These are phyloP conservation scores for Geotrypetes seraphini DNA, from an alignment of 2,797 vertebrate genomes.

Conservation along the genomic window DNA sequence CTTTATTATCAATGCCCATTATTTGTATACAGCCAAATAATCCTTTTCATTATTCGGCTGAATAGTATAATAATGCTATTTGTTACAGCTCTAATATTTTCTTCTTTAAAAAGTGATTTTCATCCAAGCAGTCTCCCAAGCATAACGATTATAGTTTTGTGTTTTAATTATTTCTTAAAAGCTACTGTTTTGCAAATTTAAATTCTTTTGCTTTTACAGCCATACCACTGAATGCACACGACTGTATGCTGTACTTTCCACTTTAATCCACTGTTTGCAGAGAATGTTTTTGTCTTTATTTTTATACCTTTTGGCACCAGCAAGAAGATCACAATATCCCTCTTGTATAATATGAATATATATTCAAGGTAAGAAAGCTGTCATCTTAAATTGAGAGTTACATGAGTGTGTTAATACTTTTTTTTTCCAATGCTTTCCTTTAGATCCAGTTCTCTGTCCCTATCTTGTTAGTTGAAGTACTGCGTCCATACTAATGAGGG, in stretches of 20 bases:
- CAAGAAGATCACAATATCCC: conserved; percentile 24
- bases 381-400: conserved; percentile 25
- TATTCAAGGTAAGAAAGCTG: conserved; percentile 31
- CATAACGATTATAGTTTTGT: too few species aligned
- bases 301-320: conserved; percentile 30
- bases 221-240: conserved; percentile 52
- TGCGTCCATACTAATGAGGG: too few species aligned
- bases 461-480: too few species aligned
- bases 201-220: conserved; percentile 45
- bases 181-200: conserved; percentile 1
- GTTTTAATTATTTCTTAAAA: neutral
- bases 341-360: conserved; percentile 25
- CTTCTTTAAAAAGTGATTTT: too few species aligned
- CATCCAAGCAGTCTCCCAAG: too few species aligned
- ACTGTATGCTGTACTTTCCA: conserved; percentile 29
- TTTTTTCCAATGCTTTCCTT: neutral
- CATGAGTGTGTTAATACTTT: conserved; percentile 14
- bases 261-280: conserved; percentile 42
- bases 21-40: too few species aligned
- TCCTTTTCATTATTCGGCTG: too few species aligned
- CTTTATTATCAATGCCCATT: too few species aligned
- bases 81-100: too few species aligned
- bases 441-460: too few species aligned
- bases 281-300: conserved; percentile 38
- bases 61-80: too few species aligned